These are phyloP conservation scores for Sapayoa aenigma DNA, from an alignment of 2,113 vertebrate species.

Conservation along the genomic window DNA sequence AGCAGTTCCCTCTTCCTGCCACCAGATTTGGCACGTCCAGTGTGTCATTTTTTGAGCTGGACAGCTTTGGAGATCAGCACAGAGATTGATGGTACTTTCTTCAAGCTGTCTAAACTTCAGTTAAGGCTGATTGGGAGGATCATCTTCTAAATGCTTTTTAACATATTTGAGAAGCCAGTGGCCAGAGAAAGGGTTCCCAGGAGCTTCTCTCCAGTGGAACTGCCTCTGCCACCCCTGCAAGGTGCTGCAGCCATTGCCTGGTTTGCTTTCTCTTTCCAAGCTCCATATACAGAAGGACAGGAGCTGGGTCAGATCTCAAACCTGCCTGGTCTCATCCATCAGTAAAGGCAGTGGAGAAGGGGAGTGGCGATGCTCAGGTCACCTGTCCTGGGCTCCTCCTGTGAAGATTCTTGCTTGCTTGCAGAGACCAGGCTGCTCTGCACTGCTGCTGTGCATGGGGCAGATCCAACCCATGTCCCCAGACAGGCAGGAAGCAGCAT, in stretches of 20 bases:
- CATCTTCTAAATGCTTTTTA: not conserved
- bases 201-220: not conserved
- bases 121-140: not conserved
- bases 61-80: not conserved
- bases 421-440: not conserved
- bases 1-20: not conserved
- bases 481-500: not conserved
- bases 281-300: fast-evolving
- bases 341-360: not conserved
- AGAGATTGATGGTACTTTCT: not conserved
- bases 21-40: fast-evolving
- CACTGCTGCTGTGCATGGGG: not conserved
- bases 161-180: not conserved
- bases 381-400: not conserved
- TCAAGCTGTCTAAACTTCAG: not conserved
- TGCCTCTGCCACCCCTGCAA: not conserved
- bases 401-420: not conserved
- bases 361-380: not conserved
- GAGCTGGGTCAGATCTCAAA: not conserved
- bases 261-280: not conserved
- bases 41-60: not conserved
- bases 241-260: not conserved
- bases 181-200: not conserved
- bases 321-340: not conserved
- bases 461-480: not conserved